Evolutionary conservation across 1,140 invertebrate species (phyloP), one percentile per base, ranked within the genome.

Genomic region (Ericerus pela): DNA sequence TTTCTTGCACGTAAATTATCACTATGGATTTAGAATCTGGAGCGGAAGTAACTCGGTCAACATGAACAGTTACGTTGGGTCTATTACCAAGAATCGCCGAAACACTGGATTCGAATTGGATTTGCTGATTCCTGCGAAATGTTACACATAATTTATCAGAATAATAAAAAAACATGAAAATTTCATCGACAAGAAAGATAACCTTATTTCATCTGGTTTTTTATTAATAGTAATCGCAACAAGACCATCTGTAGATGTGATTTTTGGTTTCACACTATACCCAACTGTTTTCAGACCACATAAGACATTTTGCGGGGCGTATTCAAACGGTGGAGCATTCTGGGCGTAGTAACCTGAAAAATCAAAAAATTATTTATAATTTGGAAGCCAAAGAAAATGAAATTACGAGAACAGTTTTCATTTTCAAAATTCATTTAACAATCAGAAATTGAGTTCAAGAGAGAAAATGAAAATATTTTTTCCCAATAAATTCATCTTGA

Each of bases 211-310:
- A 28, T 78, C 72, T 57, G 84, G 78, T 63, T 80, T 80, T 66
- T 90, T 88, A 62, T 81, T 84, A 62, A 95, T 85, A 38, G 83
- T 75, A 27, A 96, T 64, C 12, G 81, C 81, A 1, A 96, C 85
- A 16, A 91, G 72, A 2, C 90, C 91, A 63, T 93, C 82, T 66
- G 89, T 88, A 66, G 90, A 85, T 55, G 87, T 84, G 31, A 80
- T 77, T 1, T 78, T 79, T 0, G 88, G 87, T 62, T 94, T 78
- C 16, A 80, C 78, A 65, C 82, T 88, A 65, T 95, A 95, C 0
- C 86, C 87, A 26, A 96, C 84, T 2, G 90, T 85, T 76, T 94
- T 96, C 64, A 96, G 94, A 41, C 85, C 74, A 67, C 89, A 96
- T 26, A 93, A 78, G 2, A 88, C 85, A 72, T 95, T 96, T 60